phyloP scores from a whole-genome alignment of 1,140 invertebrate genomes.

The Bombus cullumanus region DNA sequence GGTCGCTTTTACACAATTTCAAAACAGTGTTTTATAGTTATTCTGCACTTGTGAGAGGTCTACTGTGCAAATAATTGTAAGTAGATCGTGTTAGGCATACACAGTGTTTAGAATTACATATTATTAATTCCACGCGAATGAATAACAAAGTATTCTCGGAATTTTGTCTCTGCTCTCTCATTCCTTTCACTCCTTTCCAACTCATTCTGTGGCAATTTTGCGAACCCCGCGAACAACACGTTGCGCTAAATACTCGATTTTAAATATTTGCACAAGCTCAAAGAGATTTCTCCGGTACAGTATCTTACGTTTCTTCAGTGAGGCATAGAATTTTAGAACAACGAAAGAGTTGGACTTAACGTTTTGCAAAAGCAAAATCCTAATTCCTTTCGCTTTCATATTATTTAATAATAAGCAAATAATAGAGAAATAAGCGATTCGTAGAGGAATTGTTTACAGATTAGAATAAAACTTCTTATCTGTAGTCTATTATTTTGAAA shows the following conservation, averaged over 20 bases:
- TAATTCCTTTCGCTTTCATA: too few relatives aligned
- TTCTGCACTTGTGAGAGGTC: background rate
- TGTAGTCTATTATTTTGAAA: too few relatives aligned
- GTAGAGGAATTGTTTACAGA: background rate
- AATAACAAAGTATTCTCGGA: conserved; percentile 50
- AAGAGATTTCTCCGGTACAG: background rate
- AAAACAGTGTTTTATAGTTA: background rate
- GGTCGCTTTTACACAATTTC: background rate
- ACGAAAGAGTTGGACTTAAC: too few relatives aligned
- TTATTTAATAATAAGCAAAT: too few relatives aligned
- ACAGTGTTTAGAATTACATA: conserved; percentile 23
- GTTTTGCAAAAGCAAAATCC: too few relatives aligned
- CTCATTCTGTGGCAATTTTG: conserved; percentile 30
- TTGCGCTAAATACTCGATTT: too few relatives aligned
- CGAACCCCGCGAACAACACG: background rate
- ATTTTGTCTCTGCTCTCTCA: conserved; percentile 21
- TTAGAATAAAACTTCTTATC: too few relatives aligned
- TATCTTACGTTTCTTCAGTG: too few relatives aligned
- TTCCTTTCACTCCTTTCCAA: conserved; percentile 38
- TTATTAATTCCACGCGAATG: conserved; percentile 40
- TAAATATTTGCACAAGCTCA: background rate
- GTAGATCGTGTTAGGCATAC: conserved; percentile 15
- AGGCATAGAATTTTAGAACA: too few relatives aligned
- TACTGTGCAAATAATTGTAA: conserved; percentile 33
- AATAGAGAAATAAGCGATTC: too few relatives aligned